A percentile compares a stretch with the other conserved stretches of the same genome.
phyloP scores from a whole-genome alignment of 2,113 vertebrate genomes.

The Mormoops blainvillei region DNA sequence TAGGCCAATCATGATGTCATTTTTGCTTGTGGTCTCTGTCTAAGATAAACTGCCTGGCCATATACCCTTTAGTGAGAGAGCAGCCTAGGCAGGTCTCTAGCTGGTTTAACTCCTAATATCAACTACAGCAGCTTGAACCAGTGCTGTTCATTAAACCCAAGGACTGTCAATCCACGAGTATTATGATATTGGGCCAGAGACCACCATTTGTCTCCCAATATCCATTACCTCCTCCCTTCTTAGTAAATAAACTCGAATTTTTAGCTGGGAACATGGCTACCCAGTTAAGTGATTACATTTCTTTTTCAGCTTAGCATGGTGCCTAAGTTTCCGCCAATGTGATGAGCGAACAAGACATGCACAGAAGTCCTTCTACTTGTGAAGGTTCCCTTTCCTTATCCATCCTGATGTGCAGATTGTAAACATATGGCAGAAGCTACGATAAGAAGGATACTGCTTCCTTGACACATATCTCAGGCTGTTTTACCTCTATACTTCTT shows the following conservation, averaged over 20 bases:
- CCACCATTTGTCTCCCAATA: not conserved
- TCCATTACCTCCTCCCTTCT: not conserved
- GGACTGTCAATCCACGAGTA: accelerated
- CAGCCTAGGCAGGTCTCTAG: not conserved
- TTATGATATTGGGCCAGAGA: not conserved
- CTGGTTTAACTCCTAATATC: not conserved
- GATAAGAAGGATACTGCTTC: not conserved
- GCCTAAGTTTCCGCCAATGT: not conserved
- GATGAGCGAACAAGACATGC: not conserved
- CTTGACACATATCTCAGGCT: not conserved
- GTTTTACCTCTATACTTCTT: not conserved
- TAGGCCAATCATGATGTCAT: not conserved
- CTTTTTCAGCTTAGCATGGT: not conserved
- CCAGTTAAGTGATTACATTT: not conserved
- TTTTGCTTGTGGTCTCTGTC: not conserved
- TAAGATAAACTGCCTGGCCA: not conserved
- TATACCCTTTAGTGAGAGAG: not conserved
- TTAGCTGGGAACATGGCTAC: not conserved
- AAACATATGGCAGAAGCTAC: not conserved
- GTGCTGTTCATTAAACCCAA: not conserved
- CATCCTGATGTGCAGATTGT: not conserved
- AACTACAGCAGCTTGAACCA: not conserved
- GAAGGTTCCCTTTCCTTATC: not conserved
- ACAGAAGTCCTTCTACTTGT: not conserved
- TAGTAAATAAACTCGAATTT: not conserved